phyloP scores from a whole-genome alignment of 64 coral and sea anemone genomes.

The Cladopsammia gracilis region DNA sequence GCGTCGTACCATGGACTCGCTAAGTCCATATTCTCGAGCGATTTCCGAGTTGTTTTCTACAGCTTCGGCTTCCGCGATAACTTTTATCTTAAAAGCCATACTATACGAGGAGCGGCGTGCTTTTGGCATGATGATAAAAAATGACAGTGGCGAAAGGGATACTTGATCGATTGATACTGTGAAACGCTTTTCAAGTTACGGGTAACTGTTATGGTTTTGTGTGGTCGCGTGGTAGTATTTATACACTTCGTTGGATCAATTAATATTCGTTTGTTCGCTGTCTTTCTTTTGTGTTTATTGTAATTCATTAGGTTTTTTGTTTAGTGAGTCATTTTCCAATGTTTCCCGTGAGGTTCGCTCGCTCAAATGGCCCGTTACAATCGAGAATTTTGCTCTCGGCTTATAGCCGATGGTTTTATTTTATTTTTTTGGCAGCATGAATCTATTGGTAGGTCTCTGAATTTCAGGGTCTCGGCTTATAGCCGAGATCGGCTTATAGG shows the following conservation, averaged over 20 bases:
- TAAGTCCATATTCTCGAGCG: conserved; percentile 10
- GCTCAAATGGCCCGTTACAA: conserved; percentile 21
- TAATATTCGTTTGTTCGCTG: background rate
- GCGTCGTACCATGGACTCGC: conserved; percentile 10
- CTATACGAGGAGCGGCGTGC: background rate
- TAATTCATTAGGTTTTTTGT: conserved; percentile 15
- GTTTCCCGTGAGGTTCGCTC: conserved; percentile 28
- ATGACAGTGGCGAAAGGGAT: background rate
- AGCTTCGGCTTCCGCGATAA: conserved; percentile 14
- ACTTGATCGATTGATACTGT: conserved; percentile 2
- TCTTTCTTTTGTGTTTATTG: conserved; percentile 6
- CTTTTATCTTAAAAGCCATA: conserved; percentile 3
- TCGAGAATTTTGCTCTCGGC: background rate
- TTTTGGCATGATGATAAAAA: conserved; percentile 3
- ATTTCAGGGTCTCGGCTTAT: too few species aligned
- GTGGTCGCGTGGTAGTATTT: background rate
- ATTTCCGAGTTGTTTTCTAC: conserved; percentile 10
- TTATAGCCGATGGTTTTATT: too few species aligned
- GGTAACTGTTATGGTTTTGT: background rate
- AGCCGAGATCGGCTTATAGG: too few species aligned
- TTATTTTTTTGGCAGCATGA: too few species aligned
- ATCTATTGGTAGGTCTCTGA: too few species aligned
- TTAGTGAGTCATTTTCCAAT: background rate
- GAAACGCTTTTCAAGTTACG: background rate
- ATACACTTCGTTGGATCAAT: background rate